Evolutionary conservation across 2,113 vertebrate species (phyloP).

Genomic region (Conger conger): DNA sequence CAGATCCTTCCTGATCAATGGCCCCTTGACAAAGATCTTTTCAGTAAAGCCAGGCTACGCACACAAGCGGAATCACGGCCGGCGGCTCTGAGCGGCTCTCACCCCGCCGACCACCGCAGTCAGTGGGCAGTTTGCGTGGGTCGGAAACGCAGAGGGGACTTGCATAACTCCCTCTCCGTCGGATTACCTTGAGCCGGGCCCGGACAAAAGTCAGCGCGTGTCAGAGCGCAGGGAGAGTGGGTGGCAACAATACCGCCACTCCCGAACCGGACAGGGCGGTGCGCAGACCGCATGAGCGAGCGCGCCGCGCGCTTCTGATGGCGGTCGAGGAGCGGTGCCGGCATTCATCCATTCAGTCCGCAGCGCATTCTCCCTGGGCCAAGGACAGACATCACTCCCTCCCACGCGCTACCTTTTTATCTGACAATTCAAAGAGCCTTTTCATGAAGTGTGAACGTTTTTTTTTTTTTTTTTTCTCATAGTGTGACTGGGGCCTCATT

Average conservation of each 20-base stretch:
- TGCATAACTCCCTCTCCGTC: conserved; percentile 36
- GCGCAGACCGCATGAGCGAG: neutral
- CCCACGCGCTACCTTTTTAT: neutral
- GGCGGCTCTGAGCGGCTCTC: neutral
- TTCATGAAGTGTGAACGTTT: neutral
- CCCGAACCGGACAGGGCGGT: conserved; percentile 21
- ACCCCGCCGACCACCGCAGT: conserved; percentile 22
- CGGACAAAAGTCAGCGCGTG: conserved; percentile 26
- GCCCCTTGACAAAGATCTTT: neutral
- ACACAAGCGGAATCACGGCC: neutral
- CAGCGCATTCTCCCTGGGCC: neutral
- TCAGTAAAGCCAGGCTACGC: neutral
- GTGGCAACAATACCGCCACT: conserved; percentile 32
- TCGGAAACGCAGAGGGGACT: conserved; percentile 41
- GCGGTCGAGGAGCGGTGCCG: neutral
- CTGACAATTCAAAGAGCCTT: neutral
- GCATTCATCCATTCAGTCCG: neutral
- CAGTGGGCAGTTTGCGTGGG: conserved; percentile 60
- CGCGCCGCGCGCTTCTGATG: neutral
- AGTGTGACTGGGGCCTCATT: neutral
- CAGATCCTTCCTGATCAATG: neutral
- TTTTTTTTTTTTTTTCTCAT: neutral
- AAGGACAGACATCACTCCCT: conserved; percentile 9
- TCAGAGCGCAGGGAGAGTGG: conserved; percentile 5
- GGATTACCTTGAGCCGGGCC: conserved; percentile 44